Conservation (phyloP, 2,113 vertebrate genomes). For the Catharus minimus region DNA sequence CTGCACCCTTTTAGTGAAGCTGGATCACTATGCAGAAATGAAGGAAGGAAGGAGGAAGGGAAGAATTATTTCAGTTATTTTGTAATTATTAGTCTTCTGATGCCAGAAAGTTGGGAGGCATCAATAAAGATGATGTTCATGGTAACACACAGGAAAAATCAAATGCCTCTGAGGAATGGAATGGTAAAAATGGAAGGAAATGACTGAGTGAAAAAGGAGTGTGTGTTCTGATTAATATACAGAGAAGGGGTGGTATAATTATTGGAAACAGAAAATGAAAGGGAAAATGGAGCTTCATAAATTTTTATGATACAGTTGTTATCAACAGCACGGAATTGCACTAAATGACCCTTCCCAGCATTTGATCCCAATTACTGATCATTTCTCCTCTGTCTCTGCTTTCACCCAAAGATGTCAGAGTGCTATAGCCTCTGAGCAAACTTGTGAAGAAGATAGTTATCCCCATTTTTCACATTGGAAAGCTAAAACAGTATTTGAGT, state of each 20-base stretch:
- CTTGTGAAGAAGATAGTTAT: neutral
- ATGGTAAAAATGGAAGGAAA: neutral
- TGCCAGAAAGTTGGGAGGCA: conserved; percentile 13
- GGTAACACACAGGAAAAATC: neutral
- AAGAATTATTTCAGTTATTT: neutral
- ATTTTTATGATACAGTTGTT: neutral
- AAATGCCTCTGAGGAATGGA: neutral
- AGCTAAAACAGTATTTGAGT: neutral
- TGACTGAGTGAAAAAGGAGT: neutral
- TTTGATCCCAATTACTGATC: neutral
- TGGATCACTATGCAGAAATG: neutral
- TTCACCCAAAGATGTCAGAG: neutral
- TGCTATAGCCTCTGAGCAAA: neutral
- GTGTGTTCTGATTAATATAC: neutral
- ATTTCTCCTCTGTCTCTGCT: neutral
- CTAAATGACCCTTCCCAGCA: neutral
- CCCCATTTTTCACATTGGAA: neutral
- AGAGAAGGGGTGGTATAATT: neutral
- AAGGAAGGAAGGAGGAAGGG: neutral
- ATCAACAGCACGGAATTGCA: neutral
- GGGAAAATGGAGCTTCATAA: neutral
- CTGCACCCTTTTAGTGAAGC: neutral
- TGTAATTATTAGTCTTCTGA: neutral
- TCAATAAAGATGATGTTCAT: neutral
- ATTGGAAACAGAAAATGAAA: neutral